Evolutionary conservation across 2,113 vertebrate genomes (phyloP).

Genomic region (Tamias sibiricus): DNA sequence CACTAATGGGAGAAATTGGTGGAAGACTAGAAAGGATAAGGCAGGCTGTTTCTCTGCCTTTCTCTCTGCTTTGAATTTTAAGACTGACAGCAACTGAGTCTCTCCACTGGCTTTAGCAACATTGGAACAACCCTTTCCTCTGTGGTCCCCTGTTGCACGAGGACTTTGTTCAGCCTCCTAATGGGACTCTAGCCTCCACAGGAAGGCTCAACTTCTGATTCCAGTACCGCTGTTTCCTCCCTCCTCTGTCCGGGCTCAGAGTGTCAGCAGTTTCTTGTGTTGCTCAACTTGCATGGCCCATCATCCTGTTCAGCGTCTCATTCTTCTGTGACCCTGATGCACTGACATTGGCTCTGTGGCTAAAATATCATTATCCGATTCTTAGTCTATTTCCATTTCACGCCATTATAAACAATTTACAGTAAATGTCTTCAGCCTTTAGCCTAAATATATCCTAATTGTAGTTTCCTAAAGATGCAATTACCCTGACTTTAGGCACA

Average conservation of each 20-base stretch:
- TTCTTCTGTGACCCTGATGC: not conserved
- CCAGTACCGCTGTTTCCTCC: not conserved
- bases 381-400: not conserved
- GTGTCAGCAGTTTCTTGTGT: not conserved
- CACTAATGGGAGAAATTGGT: not conserved
- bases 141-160: not conserved
- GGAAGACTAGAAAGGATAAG: not conserved
- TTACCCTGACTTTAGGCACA: not conserved
- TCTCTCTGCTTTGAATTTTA: not conserved
- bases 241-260: not conserved
- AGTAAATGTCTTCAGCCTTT: not conserved
- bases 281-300: not conserved
- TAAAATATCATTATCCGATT: not conserved
- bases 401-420: not conserved
- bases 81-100: not conserved
- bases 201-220: fast-evolving
- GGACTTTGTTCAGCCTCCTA: not conserved
- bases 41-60: not conserved
- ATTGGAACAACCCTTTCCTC: not conserved
- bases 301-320: not conserved
- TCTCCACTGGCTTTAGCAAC: not conserved
- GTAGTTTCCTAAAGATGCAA: not conserved
- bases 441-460: not conserved
- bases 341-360: not conserved
- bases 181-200: no score